Conservation (phyloP, 2,888 invertebrate species). For the Tenodera sinensis region DNA sequence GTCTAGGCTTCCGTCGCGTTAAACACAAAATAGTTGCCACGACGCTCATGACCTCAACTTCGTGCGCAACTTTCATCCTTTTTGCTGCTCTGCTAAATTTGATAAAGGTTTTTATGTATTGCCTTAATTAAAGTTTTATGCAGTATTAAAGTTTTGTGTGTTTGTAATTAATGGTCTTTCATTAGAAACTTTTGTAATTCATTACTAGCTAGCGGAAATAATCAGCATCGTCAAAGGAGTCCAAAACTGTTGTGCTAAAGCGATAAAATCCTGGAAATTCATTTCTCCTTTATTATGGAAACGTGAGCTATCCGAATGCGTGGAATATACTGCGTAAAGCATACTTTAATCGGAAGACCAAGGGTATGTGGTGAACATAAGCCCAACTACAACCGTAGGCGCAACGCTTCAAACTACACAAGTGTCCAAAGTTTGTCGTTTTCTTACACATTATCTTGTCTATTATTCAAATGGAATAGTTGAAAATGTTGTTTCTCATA, state of each 20-base stretch:
- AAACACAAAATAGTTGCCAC: neutral
- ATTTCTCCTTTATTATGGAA: neutral
- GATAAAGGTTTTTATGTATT: conserved; percentile 2
- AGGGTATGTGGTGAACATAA: no score
- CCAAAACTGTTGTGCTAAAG: neutral
- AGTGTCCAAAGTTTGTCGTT: no score
- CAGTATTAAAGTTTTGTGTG: neutral
- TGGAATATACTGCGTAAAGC: no score
- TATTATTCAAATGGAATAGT: no score
- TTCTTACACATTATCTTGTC: no score
- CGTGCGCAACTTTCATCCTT: neutral
- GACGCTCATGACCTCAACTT: neutral
- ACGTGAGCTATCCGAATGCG: neutral
- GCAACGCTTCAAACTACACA: no score
- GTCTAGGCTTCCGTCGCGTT: neutral
- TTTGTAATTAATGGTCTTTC: conserved; percentile 2
- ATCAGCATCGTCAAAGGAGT: neutral
- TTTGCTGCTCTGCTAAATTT: neutral
- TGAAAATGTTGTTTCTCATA: no score
- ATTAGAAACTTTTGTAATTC: neutral
- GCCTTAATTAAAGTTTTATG: conserved; percentile 4
- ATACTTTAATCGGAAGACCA: no score
- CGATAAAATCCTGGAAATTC: neutral
- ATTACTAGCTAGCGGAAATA: neutral
- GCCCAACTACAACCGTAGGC: no score